A percentile compares a stretch with the other conserved stretches of the same genome.
Conservation (phyloP, 64 coral and sea anemone genomes). For the Montipora sp. region DNA sequence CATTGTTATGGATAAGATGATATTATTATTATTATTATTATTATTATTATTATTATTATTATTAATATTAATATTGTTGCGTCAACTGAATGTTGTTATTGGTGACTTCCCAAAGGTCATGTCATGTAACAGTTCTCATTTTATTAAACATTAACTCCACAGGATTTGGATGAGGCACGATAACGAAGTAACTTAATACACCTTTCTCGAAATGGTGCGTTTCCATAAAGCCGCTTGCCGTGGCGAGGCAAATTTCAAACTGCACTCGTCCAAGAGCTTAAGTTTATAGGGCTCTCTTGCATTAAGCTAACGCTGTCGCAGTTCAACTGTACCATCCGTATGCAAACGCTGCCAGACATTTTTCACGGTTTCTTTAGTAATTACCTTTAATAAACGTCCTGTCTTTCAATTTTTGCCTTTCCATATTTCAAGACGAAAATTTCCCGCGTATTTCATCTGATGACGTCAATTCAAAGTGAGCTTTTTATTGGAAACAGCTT, state of each 20-base stretch:
- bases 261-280: constrained; percentile 49
- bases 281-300: constrained; percentile 23
- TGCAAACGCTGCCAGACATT: constrained; percentile 14
- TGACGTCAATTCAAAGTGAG: too few relatives aligned
- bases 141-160: constrained; percentile 58
- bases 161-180: constrained; percentile 36
- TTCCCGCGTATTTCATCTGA: too few relatives aligned
- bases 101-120: background rate
- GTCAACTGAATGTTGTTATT: background rate
- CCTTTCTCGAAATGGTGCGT: constrained; percentile 42
- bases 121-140: constrained; percentile 29
- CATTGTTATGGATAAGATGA: too few relatives aligned
- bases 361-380: background rate
- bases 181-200: constrained; percentile 29
- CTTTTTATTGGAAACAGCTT: too few relatives aligned
- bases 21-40: too few relatives aligned
- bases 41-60: too few relatives aligned
- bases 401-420: too few relatives aligned
- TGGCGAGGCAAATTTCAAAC: constrained; percentile 28
- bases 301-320: constrained; percentile 20
- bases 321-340: background rate
- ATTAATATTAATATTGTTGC: background rate
- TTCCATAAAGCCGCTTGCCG: constrained; percentile 8
- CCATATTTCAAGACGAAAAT: too few relatives aligned
- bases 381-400: too few relatives aligned